Conservation (phyloP, 2,113 vertebrate genomes). For the Menura novaehollandiae region DNA sequence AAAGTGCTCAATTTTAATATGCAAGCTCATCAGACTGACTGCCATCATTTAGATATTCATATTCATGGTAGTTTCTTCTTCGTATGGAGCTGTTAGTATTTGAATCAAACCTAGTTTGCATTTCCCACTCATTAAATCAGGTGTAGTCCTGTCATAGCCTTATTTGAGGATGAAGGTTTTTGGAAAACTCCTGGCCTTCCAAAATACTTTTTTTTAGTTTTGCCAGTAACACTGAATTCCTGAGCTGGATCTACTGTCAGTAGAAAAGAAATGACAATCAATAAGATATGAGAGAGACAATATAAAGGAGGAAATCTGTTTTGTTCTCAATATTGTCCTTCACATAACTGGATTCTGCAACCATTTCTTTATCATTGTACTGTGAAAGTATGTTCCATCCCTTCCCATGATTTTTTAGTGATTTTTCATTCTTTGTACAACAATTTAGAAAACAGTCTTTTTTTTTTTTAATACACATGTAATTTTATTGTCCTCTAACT, state of each 20-base stretch:
- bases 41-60: not conserved
- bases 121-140: not conserved
- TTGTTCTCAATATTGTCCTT: not conserved
- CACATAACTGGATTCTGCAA: not conserved
- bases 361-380: not conserved
- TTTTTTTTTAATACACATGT: not conserved
- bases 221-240: not conserved
- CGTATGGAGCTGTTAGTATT: not conserved
- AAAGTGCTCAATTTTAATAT: not conserved
- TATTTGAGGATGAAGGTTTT: not conserved
- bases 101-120: not conserved
- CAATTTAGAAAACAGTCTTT: not conserved
- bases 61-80: not conserved
- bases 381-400: not conserved
- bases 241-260: not conserved
- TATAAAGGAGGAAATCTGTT: not conserved
- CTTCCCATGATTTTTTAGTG: not conserved
- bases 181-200: not conserved
- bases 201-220: not conserved
- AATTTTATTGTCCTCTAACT: not conserved
- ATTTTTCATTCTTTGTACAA: not conserved
- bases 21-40: not conserved
- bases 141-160: not conserved
- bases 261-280: not conserved
- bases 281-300: not conserved